Percentiles rank a stretch among this genome's conserved stretches.
These are phyloP conservation scores for Isoperla grammatica DNA, from an alignment of 2,888 invertebrate species.

Conservation along the genomic window DNA sequence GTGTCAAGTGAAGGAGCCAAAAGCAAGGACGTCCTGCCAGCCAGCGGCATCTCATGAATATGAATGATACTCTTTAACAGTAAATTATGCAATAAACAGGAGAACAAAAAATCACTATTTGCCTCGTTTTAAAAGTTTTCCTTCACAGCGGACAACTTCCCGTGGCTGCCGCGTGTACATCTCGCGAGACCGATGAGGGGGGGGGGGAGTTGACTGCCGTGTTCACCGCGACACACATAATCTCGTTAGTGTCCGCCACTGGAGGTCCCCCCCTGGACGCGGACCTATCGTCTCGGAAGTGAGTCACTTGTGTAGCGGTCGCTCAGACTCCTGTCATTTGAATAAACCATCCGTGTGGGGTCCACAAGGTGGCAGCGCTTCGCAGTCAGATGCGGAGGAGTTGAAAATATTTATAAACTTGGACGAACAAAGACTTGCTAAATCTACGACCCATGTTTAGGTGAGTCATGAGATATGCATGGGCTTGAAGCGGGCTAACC, in stretches of 20 bases:
- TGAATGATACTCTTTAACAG: constrained; percentile 15
- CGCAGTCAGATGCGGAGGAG: no score
- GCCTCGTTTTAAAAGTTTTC: neutral
- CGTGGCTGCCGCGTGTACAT: neutral
- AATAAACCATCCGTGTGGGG: constrained; percentile 1
- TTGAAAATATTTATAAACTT: no score
- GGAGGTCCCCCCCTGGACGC: neutral
- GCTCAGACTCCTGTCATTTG: neutral
- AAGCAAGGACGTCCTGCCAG: neutral
- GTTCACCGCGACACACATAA: neutral
- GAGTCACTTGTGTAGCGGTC: neutral
- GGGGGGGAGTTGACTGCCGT: no score
- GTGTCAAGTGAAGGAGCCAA: constrained; percentile 13
- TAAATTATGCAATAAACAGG: constrained; percentile 18
- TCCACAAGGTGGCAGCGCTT: no score
- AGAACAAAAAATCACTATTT: constrained; percentile 18
- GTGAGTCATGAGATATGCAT: no score
- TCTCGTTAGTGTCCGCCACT: neutral
- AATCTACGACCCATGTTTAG: no score
- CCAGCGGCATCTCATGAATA: constrained; percentile 11
- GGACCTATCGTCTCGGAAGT: neutral
- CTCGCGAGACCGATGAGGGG: constrained; percentile 2
- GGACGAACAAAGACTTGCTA: no score
- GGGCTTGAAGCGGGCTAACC: no score
- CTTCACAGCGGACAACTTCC: constrained; percentile 4